A percentile compares a stretch with the other conserved stretches of the same genome.
These are phyloP conservation scores for Chanos chanos DNA, from an alignment of 2,797 vertebrate species.

Conservation along the genomic window DNA sequence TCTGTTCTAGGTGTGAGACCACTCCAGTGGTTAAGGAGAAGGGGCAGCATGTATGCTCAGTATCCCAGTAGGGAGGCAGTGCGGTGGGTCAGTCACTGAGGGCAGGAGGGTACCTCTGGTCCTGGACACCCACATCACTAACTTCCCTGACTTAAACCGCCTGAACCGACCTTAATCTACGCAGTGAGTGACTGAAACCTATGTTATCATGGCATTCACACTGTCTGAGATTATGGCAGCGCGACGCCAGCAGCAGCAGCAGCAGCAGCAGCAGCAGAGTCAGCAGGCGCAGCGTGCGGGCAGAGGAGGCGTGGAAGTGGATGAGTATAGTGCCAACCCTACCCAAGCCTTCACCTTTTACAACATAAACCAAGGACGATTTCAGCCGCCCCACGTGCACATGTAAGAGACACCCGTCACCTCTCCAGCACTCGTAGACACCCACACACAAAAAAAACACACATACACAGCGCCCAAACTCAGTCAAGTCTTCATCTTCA, in stretches of 20 bases:
- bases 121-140: neutral
- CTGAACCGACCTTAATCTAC: neutral
- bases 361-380: constrained; percentile 98
- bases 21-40: constrained; percentile 29
- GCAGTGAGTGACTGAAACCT: constrained; percentile 2
- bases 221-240: constrained; percentile 92
- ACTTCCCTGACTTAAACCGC: neutral
- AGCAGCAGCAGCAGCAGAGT: constrained; percentile 72
- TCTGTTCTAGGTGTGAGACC: constrained; percentile 51
- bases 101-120: constrained; percentile 30
- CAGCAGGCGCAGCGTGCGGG: constrained; percentile 74
- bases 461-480: too few relatives aligned
- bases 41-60: constrained; percentile 65
- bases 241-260: constrained; percentile 79
- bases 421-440: too few relatives aligned
- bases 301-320: constrained; percentile 85
- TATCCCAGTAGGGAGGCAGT: constrained; percentile 59
- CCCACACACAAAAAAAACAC: too few relatives aligned
- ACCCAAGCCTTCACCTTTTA: constrained; percentile 98
- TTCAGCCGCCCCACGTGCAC: constrained; percentile 95
- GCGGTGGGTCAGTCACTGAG: constrained; percentile 65
- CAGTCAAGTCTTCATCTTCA: too few relatives aligned
- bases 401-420: constrained; percentile 84
- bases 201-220: constrained; percentile 84
- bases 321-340: constrained; percentile 96